A percentile compares a stretch with the other conserved stretches of the same genome.
Conservation (phyloP, 2,797 vertebrate genomes). For the Syngnathus acus region DNA sequence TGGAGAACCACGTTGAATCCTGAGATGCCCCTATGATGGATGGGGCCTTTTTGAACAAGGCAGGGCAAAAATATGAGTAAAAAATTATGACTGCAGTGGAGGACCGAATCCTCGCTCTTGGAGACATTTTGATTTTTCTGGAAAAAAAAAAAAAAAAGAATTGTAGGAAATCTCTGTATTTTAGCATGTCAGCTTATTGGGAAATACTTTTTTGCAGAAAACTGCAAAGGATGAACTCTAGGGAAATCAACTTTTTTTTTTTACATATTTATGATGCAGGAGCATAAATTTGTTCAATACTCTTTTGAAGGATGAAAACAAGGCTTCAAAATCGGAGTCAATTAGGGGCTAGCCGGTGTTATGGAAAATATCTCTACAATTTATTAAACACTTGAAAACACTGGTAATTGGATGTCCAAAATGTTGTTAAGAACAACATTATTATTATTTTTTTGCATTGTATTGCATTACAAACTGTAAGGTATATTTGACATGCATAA, state of each 20-base stretch:
- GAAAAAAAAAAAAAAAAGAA: not conserved
- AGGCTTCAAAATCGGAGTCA: too few species aligned
- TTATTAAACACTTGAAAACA: too few species aligned
- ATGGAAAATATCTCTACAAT: too few species aligned
- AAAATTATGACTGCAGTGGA: slow-evolving; percentile 22
- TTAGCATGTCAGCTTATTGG: not conserved
- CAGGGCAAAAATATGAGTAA: slow-evolving; percentile 26
- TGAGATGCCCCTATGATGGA: slow-evolving; percentile 60
- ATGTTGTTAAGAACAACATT: too few species aligned
- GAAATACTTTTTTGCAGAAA: not conserved
- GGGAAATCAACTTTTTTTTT: not conserved
- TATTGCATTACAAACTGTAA: too few species aligned
- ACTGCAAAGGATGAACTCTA: not conserved
- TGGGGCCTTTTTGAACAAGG: slow-evolving; percentile 34
- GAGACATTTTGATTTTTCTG: not conserved
- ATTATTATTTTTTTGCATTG: too few species aligned
- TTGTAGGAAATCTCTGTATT: not conserved
- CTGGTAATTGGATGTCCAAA: too few species aligned
- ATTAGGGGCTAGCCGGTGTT: too few species aligned
- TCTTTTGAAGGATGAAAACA: too few species aligned
- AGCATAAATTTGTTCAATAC: too few species aligned
- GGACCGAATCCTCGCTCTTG: too few species aligned
- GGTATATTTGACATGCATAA: too few species aligned
- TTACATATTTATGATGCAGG: not conserved
- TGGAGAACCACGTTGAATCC: slow-evolving; percentile 44